A percentile compares a stretch with the other conserved stretches of the same genome.
These are phyloP conservation scores for Macaria notata DNA, from an alignment of 2,888 invertebrate genomes.

Conservation along the genomic window DNA sequence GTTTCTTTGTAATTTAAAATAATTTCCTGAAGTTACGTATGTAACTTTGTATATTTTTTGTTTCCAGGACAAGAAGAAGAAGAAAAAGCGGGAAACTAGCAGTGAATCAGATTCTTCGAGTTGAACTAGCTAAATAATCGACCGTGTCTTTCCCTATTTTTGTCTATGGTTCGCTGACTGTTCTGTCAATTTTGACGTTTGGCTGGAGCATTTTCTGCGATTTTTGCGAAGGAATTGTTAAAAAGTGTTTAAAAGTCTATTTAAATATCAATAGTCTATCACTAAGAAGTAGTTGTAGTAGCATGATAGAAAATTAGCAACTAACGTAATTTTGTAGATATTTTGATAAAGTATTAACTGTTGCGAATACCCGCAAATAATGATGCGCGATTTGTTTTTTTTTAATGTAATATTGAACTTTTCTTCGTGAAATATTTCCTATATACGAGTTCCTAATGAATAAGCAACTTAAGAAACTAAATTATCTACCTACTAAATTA, in stretches of 20 bases:
- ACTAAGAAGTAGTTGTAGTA: neutral
- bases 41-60: too few relatives aligned
- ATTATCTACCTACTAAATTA: too few relatives aligned
- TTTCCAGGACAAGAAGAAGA: conserved; percentile 50
- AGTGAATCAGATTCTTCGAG: conserved; percentile 66
- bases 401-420: too few relatives aligned
- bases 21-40: too few relatives aligned
- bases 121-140: conserved; percentile 48
- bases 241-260: neutral
- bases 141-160: conserved; percentile 16
- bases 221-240: conserved; percentile 12
- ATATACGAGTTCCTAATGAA: too few relatives aligned
- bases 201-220: conserved; percentile 9
- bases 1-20: too few relatives aligned
- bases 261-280: neutral
- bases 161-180: conserved; percentile 18
- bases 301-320: neutral
- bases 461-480: too few relatives aligned
- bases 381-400: too few relatives aligned
- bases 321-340: neutral
- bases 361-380: too few relatives aligned
- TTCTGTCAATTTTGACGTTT: conserved; percentile 13
- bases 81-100: conserved; percentile 54
- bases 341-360: neutral
- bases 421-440: too few relatives aligned